Evolutionary conservation across 1,140 invertebrate species (phyloP).

Genomic region (Macrobrachium nipponense): DNA sequence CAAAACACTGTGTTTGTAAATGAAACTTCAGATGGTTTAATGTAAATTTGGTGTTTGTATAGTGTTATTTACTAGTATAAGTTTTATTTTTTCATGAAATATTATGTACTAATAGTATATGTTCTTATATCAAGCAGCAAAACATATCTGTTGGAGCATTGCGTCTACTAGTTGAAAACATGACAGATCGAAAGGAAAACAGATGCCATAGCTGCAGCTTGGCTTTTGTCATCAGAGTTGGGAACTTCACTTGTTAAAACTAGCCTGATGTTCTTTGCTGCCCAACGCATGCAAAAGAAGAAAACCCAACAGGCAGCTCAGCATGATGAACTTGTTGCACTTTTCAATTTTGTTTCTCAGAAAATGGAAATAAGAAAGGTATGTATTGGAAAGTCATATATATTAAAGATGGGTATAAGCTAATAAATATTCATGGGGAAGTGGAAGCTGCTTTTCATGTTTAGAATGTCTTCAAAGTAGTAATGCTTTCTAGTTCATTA

Average conservation of each 20-base stretch:
- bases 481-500: background rate
- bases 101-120: no score
- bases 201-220: constrained; percentile 25
- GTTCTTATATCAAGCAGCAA: background rate
- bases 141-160: constrained; percentile 13
- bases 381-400: background rate
- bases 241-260: constrained; percentile 21
- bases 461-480: background rate
- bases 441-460: no score
- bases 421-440: no score
- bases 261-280: constrained; percentile 31
- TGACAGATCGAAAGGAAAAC: constrained; percentile 30
- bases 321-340: constrained; percentile 36
- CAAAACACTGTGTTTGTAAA: no score
- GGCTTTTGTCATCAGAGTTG: constrained; percentile 40
- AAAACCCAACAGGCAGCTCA: background rate
- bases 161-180: constrained; percentile 23
- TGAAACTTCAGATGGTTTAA: no score
- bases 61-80: no score
- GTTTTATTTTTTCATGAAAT: background rate
- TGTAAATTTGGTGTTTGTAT: no score
- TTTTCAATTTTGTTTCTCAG: constrained; percentile 47
- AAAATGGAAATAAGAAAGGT: constrained; percentile 51
- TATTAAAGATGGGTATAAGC: background rate
- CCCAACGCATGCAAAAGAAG: background rate